Evolutionary conservation across 2,113 vertebrate genomes (phyloP).

Genomic region (Himantopus leucocephalus): DNA sequence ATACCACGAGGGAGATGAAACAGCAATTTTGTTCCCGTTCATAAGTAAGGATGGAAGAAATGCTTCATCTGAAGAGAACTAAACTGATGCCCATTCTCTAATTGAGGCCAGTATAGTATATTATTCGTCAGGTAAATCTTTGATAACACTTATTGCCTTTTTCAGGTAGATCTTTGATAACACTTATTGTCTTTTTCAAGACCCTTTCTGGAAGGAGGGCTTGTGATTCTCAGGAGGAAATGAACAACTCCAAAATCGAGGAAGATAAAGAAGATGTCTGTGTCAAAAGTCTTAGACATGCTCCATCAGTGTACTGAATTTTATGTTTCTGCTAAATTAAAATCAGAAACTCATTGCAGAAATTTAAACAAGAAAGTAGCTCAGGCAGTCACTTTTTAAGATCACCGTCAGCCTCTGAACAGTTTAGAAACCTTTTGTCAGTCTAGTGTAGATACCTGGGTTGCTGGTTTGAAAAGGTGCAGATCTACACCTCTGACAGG

Average conservation of each 20-base stretch:
- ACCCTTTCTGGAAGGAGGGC: not conserved
- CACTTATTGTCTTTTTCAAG: conserved; percentile 13
- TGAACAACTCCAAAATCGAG: not conserved
- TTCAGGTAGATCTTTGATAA: conserved; percentile 1
- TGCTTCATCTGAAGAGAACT: not conserved
- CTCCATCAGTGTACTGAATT: not conserved
- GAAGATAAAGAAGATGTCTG: conserved; percentile 8
- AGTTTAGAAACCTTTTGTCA: not conserved
- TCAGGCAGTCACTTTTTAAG: not conserved
- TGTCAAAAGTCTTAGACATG: not conserved
- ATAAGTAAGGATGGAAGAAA: conserved; percentile 15
- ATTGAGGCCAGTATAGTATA: not conserved
- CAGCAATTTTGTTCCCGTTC: conserved; percentile 43
- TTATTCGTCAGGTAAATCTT: conserved; percentile 28
- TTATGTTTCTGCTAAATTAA: conserved; percentile 19
- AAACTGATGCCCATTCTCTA: not conserved
- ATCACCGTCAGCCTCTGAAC: not conserved
- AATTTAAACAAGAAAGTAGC: not conserved
- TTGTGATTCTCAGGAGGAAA: conserved; percentile 34
- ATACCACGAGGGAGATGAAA: conserved; percentile 30
- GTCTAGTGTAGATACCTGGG: not conserved
- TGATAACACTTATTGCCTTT: conserved; percentile 29
- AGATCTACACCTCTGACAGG: not conserved
- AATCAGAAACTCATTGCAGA: conserved; percentile 22
- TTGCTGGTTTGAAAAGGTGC: not conserved